phyloP scores from a whole-genome alignment of 2,888 invertebrate genomes.

The Amorpha juglandis region DNA sequence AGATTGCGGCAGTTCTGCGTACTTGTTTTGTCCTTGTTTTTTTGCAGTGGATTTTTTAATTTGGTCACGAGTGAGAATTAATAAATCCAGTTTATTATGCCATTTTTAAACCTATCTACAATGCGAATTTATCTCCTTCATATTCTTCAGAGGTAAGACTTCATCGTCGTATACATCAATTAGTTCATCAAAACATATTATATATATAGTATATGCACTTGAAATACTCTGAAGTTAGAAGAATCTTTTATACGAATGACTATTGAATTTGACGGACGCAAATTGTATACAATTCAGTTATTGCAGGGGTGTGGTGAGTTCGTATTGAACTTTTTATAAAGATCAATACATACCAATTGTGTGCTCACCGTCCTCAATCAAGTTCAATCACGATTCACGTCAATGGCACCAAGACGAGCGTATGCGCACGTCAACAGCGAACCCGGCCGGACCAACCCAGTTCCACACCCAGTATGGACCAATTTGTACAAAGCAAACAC shows the following conservation, averaged over 20 bases:
- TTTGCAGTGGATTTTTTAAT: constrained; percentile 7
- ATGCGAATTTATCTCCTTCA: too few species aligned
- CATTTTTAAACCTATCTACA: too few species aligned
- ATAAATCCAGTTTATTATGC: neutral
- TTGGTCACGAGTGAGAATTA: neutral
- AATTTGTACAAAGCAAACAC: constrained; percentile 34
- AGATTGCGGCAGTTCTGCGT: constrained; percentile 43
- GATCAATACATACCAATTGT: constrained; percentile 52
- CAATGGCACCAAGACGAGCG: constrained; percentile 38
- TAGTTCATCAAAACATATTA: too few species aligned
- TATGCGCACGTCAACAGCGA: constrained; percentile 42
- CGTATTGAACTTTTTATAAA: constrained; percentile 38
- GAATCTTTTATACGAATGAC: neutral
- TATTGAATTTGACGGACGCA: constrained; percentile 4
- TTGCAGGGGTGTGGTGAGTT: constrained; percentile 45
- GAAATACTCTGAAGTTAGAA: too few species aligned
- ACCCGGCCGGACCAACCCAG: constrained; percentile 44
- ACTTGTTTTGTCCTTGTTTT: constrained; percentile 43
- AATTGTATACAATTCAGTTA: constrained; percentile 12
- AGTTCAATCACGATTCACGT: constrained; percentile 53
- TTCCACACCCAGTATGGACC: constrained; percentile 48
- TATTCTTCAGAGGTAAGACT: too few species aligned
- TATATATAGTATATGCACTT: too few species aligned
- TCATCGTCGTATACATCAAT: too few species aligned
- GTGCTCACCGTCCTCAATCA: constrained; percentile 56